A percentile compares a stretch with the other conserved stretches of the same genome.
Conservation (phyloP, 2,888 invertebrate genomes). For the Yponomeuta evonymella region DNA sequence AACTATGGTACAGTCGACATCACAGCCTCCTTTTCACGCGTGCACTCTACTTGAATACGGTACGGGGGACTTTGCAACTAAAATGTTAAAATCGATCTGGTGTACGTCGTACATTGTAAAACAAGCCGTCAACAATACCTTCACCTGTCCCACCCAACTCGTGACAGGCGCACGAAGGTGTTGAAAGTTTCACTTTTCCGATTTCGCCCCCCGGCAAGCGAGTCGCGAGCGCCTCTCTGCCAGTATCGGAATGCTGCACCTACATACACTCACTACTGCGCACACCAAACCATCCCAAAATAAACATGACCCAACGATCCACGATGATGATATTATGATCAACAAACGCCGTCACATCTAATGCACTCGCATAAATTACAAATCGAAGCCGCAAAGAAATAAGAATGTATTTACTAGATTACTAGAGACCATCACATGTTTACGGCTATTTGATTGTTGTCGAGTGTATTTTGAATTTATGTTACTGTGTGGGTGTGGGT, state of each 20-base stretch:
- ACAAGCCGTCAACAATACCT: background rate
- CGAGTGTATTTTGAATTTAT: background rate
- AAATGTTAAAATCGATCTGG: no score
- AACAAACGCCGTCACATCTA: constrained; percentile 52
- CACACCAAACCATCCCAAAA: constrained; percentile 37
- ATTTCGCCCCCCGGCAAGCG: background rate
- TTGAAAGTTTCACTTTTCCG: constrained; percentile 15
- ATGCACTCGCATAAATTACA: constrained; percentile 36
- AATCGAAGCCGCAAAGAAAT: constrained; percentile 19
- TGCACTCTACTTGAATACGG: no score
- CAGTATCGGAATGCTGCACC: constrained; percentile 4
- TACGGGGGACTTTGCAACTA: no score
- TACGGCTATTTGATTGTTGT: background rate
- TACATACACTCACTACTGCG: constrained; percentile 2
- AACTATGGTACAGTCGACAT: no score
- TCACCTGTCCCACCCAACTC: background rate
- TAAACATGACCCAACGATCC: constrained; percentile 48
- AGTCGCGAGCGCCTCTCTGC: background rate
- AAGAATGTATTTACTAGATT: constrained; percentile 3
- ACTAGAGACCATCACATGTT: constrained; percentile 4
- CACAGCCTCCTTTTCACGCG: no score
- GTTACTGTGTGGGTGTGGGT: constrained; percentile 4
- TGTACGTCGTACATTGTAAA: background rate
- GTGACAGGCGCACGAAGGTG: background rate
- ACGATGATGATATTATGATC: constrained; percentile 37